Evolutionary conservation across 2,888 invertebrate genomes (phyloP).

Genomic region (Anthrax anthrax): DNA sequence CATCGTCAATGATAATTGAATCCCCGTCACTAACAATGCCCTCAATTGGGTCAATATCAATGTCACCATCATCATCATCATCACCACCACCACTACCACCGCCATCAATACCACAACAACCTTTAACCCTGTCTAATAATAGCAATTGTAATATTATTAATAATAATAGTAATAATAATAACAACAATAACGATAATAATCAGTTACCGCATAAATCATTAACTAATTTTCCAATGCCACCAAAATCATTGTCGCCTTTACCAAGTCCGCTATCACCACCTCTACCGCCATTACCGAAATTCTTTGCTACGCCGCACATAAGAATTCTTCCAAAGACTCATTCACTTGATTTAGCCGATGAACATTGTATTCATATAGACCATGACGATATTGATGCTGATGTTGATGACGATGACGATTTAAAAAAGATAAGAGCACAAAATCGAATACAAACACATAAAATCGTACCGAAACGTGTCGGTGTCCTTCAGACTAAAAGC

Average conservation of each 20-base stretch:
- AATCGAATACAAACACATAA: not conserved
- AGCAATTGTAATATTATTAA: too few relatives aligned
- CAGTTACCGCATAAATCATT: not conserved
- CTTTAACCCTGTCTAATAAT: not conserved
- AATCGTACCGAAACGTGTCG: constrained; percentile 1
- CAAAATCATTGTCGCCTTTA: not conserved
- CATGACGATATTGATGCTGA: constrained; percentile 5
- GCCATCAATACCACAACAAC: not conserved
- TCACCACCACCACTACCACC: not conserved
- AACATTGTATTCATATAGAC: constrained; percentile 1
- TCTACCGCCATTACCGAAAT: not conserved
- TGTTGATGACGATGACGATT: constrained; percentile 5
- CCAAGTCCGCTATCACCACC: not conserved
- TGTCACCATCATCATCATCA: not conserved
- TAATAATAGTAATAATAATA: not conserved
- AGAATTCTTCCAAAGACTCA: constrained; percentile 19
- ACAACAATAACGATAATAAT: not conserved
- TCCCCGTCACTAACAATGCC: constrained; percentile 1
- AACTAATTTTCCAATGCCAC: not conserved
- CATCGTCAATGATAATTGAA: constrained; percentile 4
- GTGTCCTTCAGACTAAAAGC: not conserved
- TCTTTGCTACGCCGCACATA: constrained; percentile 4
- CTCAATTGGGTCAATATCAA: not conserved
- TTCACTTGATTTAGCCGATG: constrained; percentile 18
- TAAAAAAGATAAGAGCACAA: not conserved